phyloP scores from a whole-genome alignment of 1,140 invertebrate genomes.

The Trissolcus basalis region DNA sequence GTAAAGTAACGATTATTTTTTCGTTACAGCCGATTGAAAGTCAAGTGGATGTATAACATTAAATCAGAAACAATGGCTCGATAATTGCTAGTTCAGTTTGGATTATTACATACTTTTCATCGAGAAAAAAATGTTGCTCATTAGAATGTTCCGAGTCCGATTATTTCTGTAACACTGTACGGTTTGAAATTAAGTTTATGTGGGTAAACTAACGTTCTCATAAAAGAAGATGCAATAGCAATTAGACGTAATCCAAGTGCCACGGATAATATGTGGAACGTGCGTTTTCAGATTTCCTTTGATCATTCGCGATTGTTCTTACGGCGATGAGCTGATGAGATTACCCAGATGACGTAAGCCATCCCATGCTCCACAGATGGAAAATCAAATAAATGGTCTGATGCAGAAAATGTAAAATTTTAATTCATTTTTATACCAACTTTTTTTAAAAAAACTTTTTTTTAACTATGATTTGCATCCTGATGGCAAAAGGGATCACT shows the following conservation, averaged over 20 bases:
- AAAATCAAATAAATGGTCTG: conserved; percentile 4
- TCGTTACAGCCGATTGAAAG: conserved; percentile 34
- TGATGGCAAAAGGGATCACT: no score
- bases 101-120: no score
- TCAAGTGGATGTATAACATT: conserved; percentile 16
- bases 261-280: conserved; percentile 48
- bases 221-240: conserved; percentile 17
- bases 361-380: background rate
- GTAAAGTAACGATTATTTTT: conserved; percentile 38
- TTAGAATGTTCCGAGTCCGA: no score
- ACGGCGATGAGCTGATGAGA: conserved; percentile 16
- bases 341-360: conserved; percentile 23
- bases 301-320: conserved; percentile 34
- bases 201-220: conserved; percentile 28
- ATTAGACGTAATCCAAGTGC: conserved; percentile 16
- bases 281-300: conserved; percentile 15
- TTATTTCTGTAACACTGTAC: no score
- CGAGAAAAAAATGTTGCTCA: no score
- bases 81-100: conserved; percentile 49
- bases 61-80: conserved; percentile 35
- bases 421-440: no score
- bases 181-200: background rate
- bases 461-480: no score
- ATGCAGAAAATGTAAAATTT: background rate
- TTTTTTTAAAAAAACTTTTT: no score